A percentile compares a stretch with the other conserved stretches of the same genome.
These are phyloP conservation scores for Trichogramma evanescens DNA, from an alignment of 2,888 invertebrate genomes.

Conservation along the genomic window DNA sequence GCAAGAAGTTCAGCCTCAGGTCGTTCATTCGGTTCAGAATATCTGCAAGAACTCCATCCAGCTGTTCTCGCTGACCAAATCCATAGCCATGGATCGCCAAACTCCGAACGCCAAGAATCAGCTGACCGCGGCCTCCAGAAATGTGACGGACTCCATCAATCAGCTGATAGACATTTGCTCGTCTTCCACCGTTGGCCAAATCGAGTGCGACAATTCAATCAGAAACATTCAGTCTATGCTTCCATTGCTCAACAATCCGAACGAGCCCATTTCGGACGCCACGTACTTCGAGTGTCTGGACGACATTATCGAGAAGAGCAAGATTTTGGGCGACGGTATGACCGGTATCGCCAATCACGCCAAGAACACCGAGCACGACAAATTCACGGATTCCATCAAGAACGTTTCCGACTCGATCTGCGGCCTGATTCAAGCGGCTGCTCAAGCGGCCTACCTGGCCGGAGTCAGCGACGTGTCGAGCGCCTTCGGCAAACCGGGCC, in stretches of 20 bases:
- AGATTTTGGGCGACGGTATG: slow-evolving; percentile 81
- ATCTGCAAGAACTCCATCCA: slow-evolving; percentile 83
- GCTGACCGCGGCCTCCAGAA: slow-evolving; percentile 77
- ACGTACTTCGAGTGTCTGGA: slow-evolving; percentile 93
- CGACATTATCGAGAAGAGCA: slow-evolving; percentile 80
- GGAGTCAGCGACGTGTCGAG: slow-evolving; percentile 88
- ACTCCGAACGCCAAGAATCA: slow-evolving; percentile 88
- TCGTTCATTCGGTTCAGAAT: slow-evolving; percentile 79
- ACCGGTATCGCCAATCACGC: slow-evolving; percentile 91
- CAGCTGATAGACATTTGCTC: slow-evolving; percentile 81
- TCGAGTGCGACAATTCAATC: slow-evolving; percentile 93
- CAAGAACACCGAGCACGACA: slow-evolving; percentile 76
- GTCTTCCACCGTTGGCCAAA: slow-evolving; percentile 88
- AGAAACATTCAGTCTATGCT: slow-evolving; percentile 82
- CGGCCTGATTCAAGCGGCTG: slow-evolving; percentile 85
- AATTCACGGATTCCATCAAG: slow-evolving; percentile 76
- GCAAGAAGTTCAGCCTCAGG: slow-evolving; percentile 64
- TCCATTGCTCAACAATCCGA: slow-evolving; percentile 75
- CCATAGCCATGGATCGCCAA: slow-evolving; percentile 80
- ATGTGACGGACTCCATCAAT: slow-evolving; percentile 89
- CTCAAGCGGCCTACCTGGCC: slow-evolving; percentile 91
- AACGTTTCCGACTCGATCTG: slow-evolving; percentile 83
- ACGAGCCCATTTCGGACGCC: slow-evolving; percentile 79
- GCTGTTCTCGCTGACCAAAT: slow-evolving; percentile 79
- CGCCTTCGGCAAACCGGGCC: slow-evolving; percentile 78